phyloP scores from a whole-genome alignment of 2,888 invertebrate species.

The Limenitis camilla region DNA sequence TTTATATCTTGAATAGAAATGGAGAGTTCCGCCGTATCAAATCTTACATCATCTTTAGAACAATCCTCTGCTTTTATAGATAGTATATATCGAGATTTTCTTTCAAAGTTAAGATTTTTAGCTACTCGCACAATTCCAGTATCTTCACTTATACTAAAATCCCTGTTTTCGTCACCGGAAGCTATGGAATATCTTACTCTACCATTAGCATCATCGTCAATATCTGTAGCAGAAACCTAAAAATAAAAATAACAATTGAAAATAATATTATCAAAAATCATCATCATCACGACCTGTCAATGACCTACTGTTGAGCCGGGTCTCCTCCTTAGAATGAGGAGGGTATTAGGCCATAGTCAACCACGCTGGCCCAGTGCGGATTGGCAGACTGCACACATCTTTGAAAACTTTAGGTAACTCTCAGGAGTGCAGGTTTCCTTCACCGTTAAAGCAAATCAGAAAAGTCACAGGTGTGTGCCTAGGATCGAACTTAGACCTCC shows the following conservation, averaged over 20 bases:
- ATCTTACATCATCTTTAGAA: constrained; percentile 81
- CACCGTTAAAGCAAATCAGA: too few species aligned
- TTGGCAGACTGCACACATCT: too few species aligned
- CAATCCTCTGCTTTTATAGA: constrained; percentile 92
- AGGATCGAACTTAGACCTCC: too few species aligned
- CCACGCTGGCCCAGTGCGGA: too few species aligned
- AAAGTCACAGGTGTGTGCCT: too few species aligned
- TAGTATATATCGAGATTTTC: constrained; percentile 87
- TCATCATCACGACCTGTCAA: too few species aligned
- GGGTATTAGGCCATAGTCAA: too few species aligned
- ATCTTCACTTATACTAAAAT: constrained; percentile 94
- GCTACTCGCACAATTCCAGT: constrained; percentile 92
- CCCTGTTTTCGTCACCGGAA: constrained; percentile 90
- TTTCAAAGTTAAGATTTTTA: constrained; percentile 94
- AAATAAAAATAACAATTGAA: constrained; percentile 18
- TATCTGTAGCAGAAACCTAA: constrained; percentile 90
- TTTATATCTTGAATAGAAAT: constrained; percentile 93
- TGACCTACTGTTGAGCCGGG: too few species aligned
- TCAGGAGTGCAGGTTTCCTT: too few species aligned
- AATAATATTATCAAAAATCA: too few species aligned
- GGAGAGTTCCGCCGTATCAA: constrained; percentile 86
- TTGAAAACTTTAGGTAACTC: too few species aligned
- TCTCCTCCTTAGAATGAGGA: too few species aligned
- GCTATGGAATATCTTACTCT: constrained; percentile 92
- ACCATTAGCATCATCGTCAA: constrained; percentile 92